phyloP scores from a whole-genome alignment of 1,140 invertebrate genomes.

The Drosophila cardini region DNA sequence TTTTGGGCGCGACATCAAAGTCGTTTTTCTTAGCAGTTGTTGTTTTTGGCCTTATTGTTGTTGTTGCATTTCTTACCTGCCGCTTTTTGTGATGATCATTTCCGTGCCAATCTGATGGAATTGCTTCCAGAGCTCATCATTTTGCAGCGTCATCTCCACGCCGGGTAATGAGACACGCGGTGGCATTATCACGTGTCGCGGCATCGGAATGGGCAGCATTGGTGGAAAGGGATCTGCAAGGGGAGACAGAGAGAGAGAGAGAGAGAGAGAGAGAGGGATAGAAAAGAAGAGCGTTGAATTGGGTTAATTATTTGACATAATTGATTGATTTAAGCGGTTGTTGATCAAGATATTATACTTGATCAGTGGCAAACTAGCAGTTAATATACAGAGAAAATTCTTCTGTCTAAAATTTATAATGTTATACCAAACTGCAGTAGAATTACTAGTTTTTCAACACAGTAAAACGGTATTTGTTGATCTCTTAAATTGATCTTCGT shows the following conservation, averaged over 20 bases:
- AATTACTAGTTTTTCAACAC: too few species aligned
- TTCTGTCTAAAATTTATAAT: too few species aligned
- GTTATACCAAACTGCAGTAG: too few species aligned
- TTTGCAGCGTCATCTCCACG: slow-evolving; percentile 89
- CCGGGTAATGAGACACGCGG: slow-evolving; percentile 74
- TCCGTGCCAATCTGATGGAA: slow-evolving; percentile 98
- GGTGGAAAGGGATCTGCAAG: slow-evolving; percentile 77
- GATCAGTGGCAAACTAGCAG: too few species aligned
- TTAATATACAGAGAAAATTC: too few species aligned
- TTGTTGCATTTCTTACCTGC: slow-evolving; percentile 88
- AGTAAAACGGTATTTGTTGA: too few species aligned
- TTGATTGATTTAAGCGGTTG: background rate
- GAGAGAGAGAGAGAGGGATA: too few species aligned
- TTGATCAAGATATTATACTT: background rate
- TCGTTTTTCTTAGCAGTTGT: background rate
- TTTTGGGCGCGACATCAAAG: slow-evolving; percentile 48
- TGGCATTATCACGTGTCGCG: slow-evolving; percentile 77
- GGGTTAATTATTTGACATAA: background rate
- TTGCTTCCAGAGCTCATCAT: slow-evolving; percentile 97
- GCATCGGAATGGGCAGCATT: slow-evolving; percentile 74
- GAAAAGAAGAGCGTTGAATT: background rate
- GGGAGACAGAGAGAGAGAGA: background rate
- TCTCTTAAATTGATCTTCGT: too few species aligned
- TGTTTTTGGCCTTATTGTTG: background rate
- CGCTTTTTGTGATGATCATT: slow-evolving; percentile 99